Base-by-base conservation (phyloP, 2,113 vertebrate species). In the Pampusana beccarii region DNA sequence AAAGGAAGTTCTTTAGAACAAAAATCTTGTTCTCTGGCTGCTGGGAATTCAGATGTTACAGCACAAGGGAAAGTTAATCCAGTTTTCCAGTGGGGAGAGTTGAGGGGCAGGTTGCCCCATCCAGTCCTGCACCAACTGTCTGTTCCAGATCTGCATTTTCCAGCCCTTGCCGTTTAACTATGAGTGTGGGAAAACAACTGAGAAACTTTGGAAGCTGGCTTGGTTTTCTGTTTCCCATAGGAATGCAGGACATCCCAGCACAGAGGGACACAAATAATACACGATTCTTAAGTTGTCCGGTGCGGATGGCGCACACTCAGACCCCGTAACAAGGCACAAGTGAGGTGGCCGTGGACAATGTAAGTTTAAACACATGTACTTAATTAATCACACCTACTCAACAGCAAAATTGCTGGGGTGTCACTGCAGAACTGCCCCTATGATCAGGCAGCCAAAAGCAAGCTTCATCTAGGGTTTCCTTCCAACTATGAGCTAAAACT, bases 21-120 rank as follows among this genome's bases (percentile, higher is more conserved):
- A 67, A 91, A 91, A 20, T 67, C 71, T 74, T 71, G 67, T 93
- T 94, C 54, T 60, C 64, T 18, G 58, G 95, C 89, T 78, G 80
- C 86, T 80, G 94, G 87, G 91, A 96, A 92, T 92, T 88, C 6
- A 89, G 86, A 94, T 67, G 70, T 67, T 48, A 65, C 50, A 94
- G 61, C 29, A 4, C 53, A 51, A 75, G 57, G 84, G 79, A 87
- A 95, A 86, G 80, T 61, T 14, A 50, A 95, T 17, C 26, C 19
- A n/a, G 51, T 91, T 97, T 94, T 81, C 31, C 88, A 72, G 9
- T 11, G 80, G n/a, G 67, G 26, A 86, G 82, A 75, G 58, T 26
- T 15, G 21, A 67, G 50, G 91, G 51, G 40, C 57, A 29, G 71
- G 42, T 84, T 70, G 40, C 34, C 80, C 21, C 11, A 36, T 46